phyloP scores from a whole-genome alignment of 2,113 vertebrate species.

The Xiphorhynchus elegans region DNA sequence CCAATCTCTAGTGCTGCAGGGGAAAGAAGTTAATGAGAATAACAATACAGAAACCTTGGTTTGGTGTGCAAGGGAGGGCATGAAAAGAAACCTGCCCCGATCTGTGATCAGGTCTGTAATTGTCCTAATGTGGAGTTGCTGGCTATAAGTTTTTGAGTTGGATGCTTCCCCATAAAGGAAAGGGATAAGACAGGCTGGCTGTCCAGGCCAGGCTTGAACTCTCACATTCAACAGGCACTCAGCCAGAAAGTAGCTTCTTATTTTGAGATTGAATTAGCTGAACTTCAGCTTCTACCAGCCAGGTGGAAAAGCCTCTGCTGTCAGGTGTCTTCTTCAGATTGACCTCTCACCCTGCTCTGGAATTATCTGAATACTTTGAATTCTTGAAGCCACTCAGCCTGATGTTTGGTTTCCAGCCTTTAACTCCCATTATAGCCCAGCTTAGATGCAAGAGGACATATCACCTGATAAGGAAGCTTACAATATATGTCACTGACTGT shows the following conservation, averaged over 20 bases:
- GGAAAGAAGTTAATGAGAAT: background rate
- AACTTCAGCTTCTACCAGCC: background rate
- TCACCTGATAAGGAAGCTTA: background rate
- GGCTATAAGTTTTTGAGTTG: background rate
- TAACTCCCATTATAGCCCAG: background rate
- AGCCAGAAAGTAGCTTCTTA: background rate
- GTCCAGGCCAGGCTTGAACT: background rate
- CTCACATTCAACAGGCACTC: background rate
- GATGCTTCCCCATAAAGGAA: background rate
- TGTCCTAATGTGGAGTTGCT: background rate
- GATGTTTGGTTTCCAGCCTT: background rate
- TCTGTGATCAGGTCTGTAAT: background rate
- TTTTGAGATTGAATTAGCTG: background rate
- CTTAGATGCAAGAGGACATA: background rate
- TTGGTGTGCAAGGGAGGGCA: background rate
- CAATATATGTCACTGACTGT: background rate
- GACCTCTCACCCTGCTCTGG: background rate
- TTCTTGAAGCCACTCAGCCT: background rate
- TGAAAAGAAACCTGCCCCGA: background rate
- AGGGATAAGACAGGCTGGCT: background rate
- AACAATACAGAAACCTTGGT: background rate
- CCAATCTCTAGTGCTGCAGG: background rate
- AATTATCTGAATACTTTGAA: background rate
- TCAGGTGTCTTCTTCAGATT: background rate
- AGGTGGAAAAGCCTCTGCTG: background rate